A percentile compares a stretch with the other conserved stretches of the same genome.
These are phyloP conservation scores for Apus apus DNA, from an alignment of 2,113 vertebrate species.

Conservation along the genomic window DNA sequence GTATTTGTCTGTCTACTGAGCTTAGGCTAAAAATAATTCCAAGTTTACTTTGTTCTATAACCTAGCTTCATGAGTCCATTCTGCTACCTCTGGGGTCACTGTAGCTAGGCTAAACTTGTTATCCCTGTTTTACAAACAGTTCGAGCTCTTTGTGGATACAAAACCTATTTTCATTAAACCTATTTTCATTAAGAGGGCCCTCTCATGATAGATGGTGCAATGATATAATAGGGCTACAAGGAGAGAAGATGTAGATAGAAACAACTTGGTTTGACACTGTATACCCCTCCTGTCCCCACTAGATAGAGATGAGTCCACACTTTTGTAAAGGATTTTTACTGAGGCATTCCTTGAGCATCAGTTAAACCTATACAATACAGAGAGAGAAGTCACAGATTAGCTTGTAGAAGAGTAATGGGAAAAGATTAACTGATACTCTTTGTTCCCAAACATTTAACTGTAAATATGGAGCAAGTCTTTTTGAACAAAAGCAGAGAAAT, in stretches of 20 bases:
- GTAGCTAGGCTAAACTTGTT: background rate
- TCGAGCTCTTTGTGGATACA: background rate
- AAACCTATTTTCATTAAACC: background rate
- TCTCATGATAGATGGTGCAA: fast-evolving
- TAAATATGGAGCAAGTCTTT: background rate
- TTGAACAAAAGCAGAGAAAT: background rate
- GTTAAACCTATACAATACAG: background rate
- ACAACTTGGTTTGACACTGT: background rate
- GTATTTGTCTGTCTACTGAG: background rate
- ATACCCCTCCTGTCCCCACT: background rate
- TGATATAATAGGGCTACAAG: background rate
- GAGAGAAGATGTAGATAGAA: background rate
- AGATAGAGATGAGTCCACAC: background rate
- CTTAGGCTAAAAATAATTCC: background rate
- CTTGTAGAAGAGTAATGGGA: background rate
- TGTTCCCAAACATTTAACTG: background rate
- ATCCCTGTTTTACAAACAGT: background rate
- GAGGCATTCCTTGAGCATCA: background rate
- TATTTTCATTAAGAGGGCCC: background rate
- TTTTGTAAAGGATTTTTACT: background rate
- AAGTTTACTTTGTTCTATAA: background rate
- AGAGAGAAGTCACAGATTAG: background rate
- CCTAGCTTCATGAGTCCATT: background rate
- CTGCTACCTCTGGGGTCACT: background rate
- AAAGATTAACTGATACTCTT: background rate